These are phyloP conservation scores for Hirundichthys speculiger DNA, from an alignment of 2,113 vertebrate species.

Conservation along the genomic window DNA sequence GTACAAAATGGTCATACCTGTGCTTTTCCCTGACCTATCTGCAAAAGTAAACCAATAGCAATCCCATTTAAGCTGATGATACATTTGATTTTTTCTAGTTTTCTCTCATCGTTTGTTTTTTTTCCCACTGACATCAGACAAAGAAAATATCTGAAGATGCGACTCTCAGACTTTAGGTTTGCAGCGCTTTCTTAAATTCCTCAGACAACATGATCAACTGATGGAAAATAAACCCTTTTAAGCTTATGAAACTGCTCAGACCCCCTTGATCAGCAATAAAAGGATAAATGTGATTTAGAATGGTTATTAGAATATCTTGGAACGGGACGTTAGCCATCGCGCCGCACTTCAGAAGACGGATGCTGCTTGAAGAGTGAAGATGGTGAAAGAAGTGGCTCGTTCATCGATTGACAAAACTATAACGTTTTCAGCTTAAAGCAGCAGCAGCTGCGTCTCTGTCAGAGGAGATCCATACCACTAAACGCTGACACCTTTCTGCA, in stretches of 20 bases:
- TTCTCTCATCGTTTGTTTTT: neutral
- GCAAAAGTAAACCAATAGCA: no score
- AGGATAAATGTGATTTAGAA: constrained; percentile 34
- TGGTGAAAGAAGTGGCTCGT: constrained; percentile 56
- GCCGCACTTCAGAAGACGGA: constrained; percentile 57
- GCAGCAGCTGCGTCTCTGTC: constrained; percentile 55
- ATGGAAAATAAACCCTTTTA: constrained; percentile 11
- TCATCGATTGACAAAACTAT: constrained; percentile 62
- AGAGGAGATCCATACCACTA: constrained; percentile 65
- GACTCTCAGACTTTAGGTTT: constrained; percentile 4
- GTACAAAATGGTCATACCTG: no score
- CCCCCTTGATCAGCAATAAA: constrained; percentile 42
- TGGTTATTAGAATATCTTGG: constrained; percentile 43
- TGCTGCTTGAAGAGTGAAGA: constrained; percentile 36
- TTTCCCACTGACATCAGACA: no score
- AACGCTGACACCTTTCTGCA: constrained; percentile 63
- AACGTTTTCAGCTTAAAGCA: constrained; percentile 47
- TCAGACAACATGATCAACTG: neutral
- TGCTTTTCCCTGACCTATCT: no score
- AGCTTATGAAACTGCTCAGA: constrained; percentile 1
- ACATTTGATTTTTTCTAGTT: neutral
- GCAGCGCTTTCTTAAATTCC: constrained; percentile 1
- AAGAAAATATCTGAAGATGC: neutral
- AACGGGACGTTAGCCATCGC: constrained; percentile 25
- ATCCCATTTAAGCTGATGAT: no score